Evolutionary conservation across 2,797 vertebrate species (phyloP).

Genomic region (Pogonophryne albipinna): DNA sequence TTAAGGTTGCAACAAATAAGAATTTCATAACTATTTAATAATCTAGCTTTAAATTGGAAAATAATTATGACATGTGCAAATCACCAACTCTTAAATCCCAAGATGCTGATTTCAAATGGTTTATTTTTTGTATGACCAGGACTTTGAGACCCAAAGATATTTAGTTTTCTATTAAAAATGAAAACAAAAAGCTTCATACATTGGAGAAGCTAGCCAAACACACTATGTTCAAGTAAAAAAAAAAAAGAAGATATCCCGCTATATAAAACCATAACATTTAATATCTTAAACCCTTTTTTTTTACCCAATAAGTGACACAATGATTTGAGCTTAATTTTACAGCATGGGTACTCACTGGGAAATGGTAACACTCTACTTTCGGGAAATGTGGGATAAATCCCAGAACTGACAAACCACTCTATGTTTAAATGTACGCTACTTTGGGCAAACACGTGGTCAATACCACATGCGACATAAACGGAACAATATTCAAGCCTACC

Average conservation of each 20-base stretch:
- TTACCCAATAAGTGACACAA: background rate
- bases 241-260: background rate
- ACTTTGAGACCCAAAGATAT: background rate
- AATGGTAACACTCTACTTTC: background rate
- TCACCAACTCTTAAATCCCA: background rate
- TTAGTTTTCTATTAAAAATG: background rate
- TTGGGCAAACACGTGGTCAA: slow-evolving; percentile 8
- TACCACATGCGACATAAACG: background rate
- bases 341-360: background rate
- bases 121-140: background rate
- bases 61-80: background rate
- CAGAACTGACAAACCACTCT: background rate
- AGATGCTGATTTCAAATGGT: background rate
- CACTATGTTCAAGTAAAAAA: background rate
- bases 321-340: background rate
- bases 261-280: background rate
- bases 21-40: background rate
- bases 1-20: background rate
- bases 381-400: background rate
- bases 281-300: background rate
- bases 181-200: background rate
- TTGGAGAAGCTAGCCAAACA: background rate
- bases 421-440: background rate
- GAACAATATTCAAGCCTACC: too few species aligned
- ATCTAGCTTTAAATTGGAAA: background rate